Evolutionary conservation across 2,113 vertebrate species (phyloP).

Genomic region (Cyprichromis sp.): DNA sequence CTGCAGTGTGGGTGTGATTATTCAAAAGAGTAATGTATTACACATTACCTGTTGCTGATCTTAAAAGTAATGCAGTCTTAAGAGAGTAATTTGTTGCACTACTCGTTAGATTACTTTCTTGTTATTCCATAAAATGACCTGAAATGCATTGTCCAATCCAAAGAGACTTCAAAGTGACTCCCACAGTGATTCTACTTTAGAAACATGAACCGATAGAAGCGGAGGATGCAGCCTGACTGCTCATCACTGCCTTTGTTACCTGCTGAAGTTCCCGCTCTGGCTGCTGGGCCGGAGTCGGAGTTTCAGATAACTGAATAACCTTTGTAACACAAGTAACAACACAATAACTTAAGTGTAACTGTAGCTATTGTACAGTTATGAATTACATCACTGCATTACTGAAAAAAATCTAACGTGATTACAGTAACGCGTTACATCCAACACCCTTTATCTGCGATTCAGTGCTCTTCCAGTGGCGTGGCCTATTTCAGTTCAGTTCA

Average conservation of each 20-base stretch:
- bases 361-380: background rate
- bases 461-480: background rate
- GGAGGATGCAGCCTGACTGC: fast-evolving
- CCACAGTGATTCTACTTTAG: fast-evolving
- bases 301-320: background rate
- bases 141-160: background rate
- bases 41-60: background rate
- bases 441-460: background rate
- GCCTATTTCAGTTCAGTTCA: background rate
- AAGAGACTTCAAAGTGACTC: background rate
- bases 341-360: fast-evolving
- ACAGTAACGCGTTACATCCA: fast-evolving
- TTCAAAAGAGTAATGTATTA: background rate
- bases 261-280: background rate
- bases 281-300: background rate
- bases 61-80: background rate
- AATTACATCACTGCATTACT: fast-evolving
- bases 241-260: background rate
- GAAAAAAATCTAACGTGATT: fast-evolving
- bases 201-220: background rate
- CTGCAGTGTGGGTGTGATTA: background rate
- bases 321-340: background rate
- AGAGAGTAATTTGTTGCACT: background rate
- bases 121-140: background rate
- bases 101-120: background rate